Base-by-base conservation (phyloP, 1,140 invertebrate genomes). In the Mactra quadrangularis region DNA sequence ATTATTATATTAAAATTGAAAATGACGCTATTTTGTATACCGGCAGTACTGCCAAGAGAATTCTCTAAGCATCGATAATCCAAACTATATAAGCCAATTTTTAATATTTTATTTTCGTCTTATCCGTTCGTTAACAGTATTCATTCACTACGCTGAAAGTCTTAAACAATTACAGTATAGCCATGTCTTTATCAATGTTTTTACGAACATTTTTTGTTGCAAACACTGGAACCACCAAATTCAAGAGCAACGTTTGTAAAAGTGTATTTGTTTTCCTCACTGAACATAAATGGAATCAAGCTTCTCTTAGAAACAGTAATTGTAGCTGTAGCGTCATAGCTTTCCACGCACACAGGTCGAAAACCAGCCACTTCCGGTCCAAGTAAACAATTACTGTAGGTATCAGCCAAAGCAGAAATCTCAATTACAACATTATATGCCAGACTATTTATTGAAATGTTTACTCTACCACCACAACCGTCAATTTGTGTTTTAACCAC, bases 221-320 rank as follows among this genome's bases (percentile, higher is more conserved):
- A 90, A 7, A 86, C 86, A 77, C 86, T 84, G 11, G n/a, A 11
- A 38, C 86, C 88, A 19, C 89, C 89, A 81, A 90, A 90, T 82
- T 90, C 89, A 15, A 90, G 38, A 31, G 87, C 89, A 27, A 81
- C 53, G 1, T 60, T 27, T 47, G 35, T 35, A 52, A 90, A 64
- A 7, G 35, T 57, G 41, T 87, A 84, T n/a, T 55, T 62, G 52
- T 90, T 88, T n/a, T 84, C 70, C 17, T 83, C 17, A 11, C 2
- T 75, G 38, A 62, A 60, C 17, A 59, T n/a, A 13, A 78, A 50
- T 11, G 50, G 29, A 15, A 83, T 35, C 13, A 66, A n/a, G n/a
- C 17, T 47, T 33, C 85, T 47, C 29, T 77, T 38, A 59, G 62
- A 88, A 9, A 87, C 79, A 6, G 4, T 55, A 17, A 89, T 75